Percentiles rank a stretch among this genome's conserved stretches.
These are phyloP conservation scores for Piprites chloris DNA, from an alignment of 2,113 vertebrate genomes.

Conservation along the genomic window DNA sequence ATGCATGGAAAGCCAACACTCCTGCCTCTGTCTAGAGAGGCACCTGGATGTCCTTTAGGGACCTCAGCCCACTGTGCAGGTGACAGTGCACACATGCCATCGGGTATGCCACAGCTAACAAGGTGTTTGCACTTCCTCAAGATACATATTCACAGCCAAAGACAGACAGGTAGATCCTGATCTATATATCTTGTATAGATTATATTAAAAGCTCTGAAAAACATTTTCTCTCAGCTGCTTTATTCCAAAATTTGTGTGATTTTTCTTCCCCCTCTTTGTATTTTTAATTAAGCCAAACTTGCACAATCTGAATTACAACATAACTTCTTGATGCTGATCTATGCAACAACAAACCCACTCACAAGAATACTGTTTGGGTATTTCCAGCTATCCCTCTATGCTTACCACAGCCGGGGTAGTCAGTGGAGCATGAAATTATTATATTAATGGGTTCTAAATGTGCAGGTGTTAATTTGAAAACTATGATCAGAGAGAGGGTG, in stretches of 20 bases:
- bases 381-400: neutral
- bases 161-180: neutral
- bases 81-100: rapidly evolving
- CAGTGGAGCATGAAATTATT: conserved; percentile 56
- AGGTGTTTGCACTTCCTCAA: neutral
- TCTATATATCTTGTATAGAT: neutral
- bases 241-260: neutral
- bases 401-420: neutral
- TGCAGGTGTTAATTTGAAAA: conserved; percentile 55
- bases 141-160: neutral
- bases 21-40: neutral
- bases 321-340: neutral
- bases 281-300: conserved; percentile 41
- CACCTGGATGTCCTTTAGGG: neutral
- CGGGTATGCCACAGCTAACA: rapidly evolving
- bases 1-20: neutral
- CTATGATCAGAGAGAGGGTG: neutral
- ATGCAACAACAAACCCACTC: neutral
- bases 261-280: neutral
- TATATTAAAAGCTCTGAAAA: neutral
- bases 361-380: conserved; percentile 15
- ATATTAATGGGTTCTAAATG: conserved; percentile 59
- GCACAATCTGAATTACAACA: neutral
- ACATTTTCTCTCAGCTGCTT: neutral
- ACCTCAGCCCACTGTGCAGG: neutral